Evolutionary conservation across 2,888 invertebrate species (phyloP), one percentile per base, ranked within the genome.

Genomic region (Helobdella robusta): DNA sequence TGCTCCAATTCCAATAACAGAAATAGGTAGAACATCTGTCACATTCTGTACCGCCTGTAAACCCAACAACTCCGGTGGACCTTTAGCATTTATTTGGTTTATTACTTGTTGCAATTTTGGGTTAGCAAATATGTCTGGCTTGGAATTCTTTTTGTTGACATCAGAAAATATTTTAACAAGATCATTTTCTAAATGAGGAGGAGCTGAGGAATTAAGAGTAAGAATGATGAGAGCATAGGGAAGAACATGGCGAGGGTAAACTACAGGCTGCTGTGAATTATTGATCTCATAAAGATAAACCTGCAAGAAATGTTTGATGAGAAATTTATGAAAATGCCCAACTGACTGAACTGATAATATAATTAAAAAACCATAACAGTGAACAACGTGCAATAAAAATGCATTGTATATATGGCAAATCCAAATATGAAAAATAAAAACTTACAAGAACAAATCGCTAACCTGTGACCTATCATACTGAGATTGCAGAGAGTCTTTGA

Each of bases 401-500:
- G 8, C 25, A 59, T 6, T 23, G 25, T 6, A 25, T 54, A 15
- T 15, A 18, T 59, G 6, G 20, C 44, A 36, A 23, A n/a, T n/a
- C n/a, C n/a, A n/a, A n/a, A n/a, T n/a, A n/a, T n/a, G n/a, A n/a
- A n/a, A n/a, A n/a, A n/a, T n/a, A n/a, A n/a, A n/a, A n/a, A n/a
- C n/a, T n/a, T n/a, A n/a, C n/a, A n/a, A n/a, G n/a, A n/a, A n/a
- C n/a, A n/a, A n/a, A n/a, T n/a, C n/a, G n/a, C n/a, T 3, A 44
- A 72, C 71, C 70, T 71, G 71, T 23, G 72, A 71, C 28, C 71
- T 54, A 62, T 70, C 71, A 59, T 64, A 72, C 66, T 72, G 70
- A 30, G 67, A 70, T 68, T 71, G 71, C 1, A 71, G 67, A 1
- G 70, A 68, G 64, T 72, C 72, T 4, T 35, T 35, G 2, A 23